A percentile compares a stretch with the other conserved stretches of the same genome.
These are phyloP conservation scores for Botia almorhae DNA, from an alignment of 2,797 vertebrate species.

Conservation along the genomic window DNA sequence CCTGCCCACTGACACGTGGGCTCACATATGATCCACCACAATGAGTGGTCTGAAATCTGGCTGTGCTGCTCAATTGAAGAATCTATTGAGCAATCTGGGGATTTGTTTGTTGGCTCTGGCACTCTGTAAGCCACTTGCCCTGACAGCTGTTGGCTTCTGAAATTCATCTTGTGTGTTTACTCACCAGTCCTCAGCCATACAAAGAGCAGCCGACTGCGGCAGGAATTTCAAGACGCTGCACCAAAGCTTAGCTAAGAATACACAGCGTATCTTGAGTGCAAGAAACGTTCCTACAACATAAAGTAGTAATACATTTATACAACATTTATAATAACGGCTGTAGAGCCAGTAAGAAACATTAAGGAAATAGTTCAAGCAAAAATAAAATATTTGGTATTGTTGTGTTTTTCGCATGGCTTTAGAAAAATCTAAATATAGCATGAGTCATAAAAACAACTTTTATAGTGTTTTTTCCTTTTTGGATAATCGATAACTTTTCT, in stretches of 20 bases:
- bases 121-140: conserved; percentile 72
- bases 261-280: background rate
- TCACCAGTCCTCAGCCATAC: conserved; percentile 66
- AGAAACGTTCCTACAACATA: background rate
- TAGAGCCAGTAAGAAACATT: no score
- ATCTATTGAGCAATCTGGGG: conserved; percentile 75
- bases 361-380: no score
- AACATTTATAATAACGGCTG: no score
- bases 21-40: conserved; percentile 56
- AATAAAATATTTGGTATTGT: no score
- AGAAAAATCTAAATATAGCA: no score
- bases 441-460: no score
- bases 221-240: conserved; percentile 69
- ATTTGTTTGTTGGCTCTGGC: conserved; percentile 75
- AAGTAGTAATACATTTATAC: no score
- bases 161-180: conserved; percentile 78
- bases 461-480: no score
- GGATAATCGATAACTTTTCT: no score
- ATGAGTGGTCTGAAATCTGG: background rate
- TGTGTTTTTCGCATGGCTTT: no score
- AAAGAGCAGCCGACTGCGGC: conserved; percentile 57
- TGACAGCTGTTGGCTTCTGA: conserved; percentile 71
- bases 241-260: conserved; percentile 65
- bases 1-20: conserved; percentile 59
- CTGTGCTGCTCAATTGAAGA: conserved; percentile 54